Conservation (phyloP, 2,888 invertebrate species). For the Cylindroiulus punctatus region DNA sequence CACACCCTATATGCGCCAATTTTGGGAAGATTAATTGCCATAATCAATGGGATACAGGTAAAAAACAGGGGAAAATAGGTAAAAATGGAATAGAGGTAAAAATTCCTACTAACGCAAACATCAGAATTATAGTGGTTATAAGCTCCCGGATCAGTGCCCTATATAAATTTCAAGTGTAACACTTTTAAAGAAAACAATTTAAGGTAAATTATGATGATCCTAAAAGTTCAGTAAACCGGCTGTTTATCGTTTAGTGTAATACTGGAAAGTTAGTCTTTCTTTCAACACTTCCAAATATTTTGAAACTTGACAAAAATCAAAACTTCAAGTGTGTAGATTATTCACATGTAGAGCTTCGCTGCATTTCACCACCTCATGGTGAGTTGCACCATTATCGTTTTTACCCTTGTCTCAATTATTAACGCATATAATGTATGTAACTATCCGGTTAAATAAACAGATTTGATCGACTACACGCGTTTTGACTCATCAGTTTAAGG, state of each 20-base stretch:
- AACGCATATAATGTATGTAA: not conserved
- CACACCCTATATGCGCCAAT: not conserved
- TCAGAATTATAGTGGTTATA: not conserved
- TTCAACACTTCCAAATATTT: constrained; percentile 4
- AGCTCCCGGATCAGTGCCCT: not conserved
- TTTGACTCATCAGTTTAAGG: too few relatives aligned
- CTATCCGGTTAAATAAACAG: too few relatives aligned
- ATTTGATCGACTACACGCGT: too few relatives aligned
- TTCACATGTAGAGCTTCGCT: not conserved
- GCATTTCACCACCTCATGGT: not conserved
- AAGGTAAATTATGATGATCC: not conserved
- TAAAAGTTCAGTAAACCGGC: not conserved
- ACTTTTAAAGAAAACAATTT: not conserved
- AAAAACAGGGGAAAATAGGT: too few relatives aligned
- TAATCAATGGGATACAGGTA: not conserved
- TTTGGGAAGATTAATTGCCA: constrained; percentile 1
- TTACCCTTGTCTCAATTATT: not conserved
- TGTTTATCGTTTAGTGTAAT: not conserved
- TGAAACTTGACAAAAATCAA: not conserved
- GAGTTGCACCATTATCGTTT: not conserved
- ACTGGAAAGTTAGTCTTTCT: not conserved
- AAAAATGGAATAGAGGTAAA: too few relatives aligned
- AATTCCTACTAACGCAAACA: too few relatives aligned
- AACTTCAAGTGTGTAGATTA: not conserved
- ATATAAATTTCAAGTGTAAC: not conserved